Conservation (phyloP, 2,113 vertebrate species). For the Aldabrachelys gigantea region DNA sequence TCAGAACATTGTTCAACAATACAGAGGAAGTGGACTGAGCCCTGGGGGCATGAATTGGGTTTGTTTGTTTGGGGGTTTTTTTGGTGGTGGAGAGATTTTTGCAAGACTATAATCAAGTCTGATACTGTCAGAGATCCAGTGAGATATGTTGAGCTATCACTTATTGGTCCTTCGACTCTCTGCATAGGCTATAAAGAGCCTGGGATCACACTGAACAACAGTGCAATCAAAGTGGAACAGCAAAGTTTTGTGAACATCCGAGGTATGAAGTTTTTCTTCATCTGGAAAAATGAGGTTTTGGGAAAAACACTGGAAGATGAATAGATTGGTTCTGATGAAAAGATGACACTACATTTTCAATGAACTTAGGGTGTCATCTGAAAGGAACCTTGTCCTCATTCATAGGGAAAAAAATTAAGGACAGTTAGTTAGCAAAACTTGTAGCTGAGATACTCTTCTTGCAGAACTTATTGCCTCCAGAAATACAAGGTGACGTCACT, state of each 20-base stretch:
- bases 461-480: not conserved
- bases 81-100: not conserved
- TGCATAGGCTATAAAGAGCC: not conserved
- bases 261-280: not conserved
- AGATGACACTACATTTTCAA: not conserved
- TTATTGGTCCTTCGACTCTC: not conserved
- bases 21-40: not conserved
- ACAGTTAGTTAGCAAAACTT: not conserved
- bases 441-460: not conserved
- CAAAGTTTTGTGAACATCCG: not conserved
- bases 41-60: no score
- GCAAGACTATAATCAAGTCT: not conserved
- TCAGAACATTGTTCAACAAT: not conserved
- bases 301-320: not conserved
- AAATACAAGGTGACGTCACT: not conserved
- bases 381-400: no score
- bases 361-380: not conserved
- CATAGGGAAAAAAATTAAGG: not conserved
- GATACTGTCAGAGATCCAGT: not conserved
- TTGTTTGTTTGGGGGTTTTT: no score
- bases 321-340: not conserved
- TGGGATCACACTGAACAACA: not conserved
- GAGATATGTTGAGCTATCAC: not conserved
- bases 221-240: not conserved
- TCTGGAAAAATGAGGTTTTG: not conserved